A percentile compares a stretch with the other conserved stretches of the same genome.
Conservation (phyloP, 2,888 invertebrate species). For the Dione vanillae region DNA sequence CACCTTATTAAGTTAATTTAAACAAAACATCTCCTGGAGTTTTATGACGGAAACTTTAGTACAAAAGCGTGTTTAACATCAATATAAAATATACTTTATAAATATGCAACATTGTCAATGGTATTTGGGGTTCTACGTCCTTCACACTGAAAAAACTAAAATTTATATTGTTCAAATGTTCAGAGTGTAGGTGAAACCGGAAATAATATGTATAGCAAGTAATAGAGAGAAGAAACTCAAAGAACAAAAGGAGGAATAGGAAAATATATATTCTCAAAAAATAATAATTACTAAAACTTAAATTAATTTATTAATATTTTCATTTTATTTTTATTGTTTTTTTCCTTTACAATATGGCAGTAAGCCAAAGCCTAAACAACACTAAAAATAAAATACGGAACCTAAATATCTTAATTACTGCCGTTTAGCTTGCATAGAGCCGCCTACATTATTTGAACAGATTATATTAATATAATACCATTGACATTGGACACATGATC, state of each 20-base stretch:
- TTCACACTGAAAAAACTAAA: background rate
- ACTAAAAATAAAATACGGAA: background rate
- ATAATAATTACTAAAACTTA: too few species aligned
- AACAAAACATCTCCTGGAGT: conserved; percentile 21
- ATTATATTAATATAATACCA: conserved; percentile 14
- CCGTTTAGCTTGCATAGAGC: background rate
- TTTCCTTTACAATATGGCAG: too few species aligned
- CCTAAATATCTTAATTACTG: background rate
- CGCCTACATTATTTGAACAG: conserved; percentile 11
- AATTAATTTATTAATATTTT: too few species aligned
- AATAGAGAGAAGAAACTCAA: too few species aligned
- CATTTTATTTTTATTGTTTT: too few species aligned
- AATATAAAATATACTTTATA: conserved; percentile 14
- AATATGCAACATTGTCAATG: background rate
- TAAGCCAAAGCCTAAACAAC: too few species aligned
- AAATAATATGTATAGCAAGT: too few species aligned
- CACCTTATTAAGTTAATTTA: background rate
- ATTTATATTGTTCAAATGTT: too few species aligned
- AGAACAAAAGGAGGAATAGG: too few species aligned
- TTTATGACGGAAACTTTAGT: conserved; percentile 27
- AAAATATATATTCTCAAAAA: too few species aligned
- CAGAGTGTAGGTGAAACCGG: too few species aligned
- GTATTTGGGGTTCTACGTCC: background rate
- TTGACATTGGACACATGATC: conserved; percentile 29
- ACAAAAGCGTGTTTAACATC: conserved; percentile 3